Conservation (phyloP, 2,797 vertebrate species). For the Pterois miles region DNA sequence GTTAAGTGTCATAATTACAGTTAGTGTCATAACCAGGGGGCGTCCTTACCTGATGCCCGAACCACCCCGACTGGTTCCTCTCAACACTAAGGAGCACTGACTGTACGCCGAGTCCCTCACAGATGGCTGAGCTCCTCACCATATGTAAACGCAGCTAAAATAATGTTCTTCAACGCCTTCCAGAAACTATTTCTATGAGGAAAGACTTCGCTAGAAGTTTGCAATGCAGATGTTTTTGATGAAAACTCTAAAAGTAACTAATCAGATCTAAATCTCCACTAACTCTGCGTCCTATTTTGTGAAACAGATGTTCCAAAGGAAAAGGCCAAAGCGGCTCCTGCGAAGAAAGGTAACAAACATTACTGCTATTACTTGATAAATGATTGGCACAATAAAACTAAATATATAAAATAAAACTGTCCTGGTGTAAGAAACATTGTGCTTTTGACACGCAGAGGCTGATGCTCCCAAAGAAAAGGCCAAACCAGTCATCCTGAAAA, state of each 20-base stretch:
- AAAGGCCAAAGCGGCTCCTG: slow-evolving; percentile 51
- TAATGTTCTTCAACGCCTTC: neutral
- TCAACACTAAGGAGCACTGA: too few species aligned
- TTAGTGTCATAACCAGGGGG: too few species aligned
- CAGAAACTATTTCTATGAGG: neutral
- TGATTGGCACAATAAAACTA: neutral
- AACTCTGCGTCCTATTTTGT: slow-evolving; percentile 6
- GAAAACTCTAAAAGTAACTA: neutral
- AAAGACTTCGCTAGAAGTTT: neutral
- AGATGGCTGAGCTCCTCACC: too few species aligned
- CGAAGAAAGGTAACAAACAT: slow-evolving; percentile 55
- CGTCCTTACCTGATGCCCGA: too few species aligned
- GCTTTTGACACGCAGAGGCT: slow-evolving; percentile 52
- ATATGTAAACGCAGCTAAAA: neutral
- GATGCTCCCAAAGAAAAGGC: slow-evolving; percentile 54
- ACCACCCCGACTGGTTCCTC: too few species aligned
- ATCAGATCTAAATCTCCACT: neutral
- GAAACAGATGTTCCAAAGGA: slow-evolving; percentile 54
- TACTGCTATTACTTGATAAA: neutral
- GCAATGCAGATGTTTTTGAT: neutral
- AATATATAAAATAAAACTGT: neutral
- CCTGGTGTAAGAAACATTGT: neutral
- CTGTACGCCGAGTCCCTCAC: too few species aligned
- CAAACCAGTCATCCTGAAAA: slow-evolving; percentile 53
- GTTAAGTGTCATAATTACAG: too few species aligned